Percentiles rank a stretch among this genome's conserved stretches.
Evolutionary conservation across 2,113 vertebrate species (phyloP).

Genomic region (Myxocyprinus asiaticus): DNA sequence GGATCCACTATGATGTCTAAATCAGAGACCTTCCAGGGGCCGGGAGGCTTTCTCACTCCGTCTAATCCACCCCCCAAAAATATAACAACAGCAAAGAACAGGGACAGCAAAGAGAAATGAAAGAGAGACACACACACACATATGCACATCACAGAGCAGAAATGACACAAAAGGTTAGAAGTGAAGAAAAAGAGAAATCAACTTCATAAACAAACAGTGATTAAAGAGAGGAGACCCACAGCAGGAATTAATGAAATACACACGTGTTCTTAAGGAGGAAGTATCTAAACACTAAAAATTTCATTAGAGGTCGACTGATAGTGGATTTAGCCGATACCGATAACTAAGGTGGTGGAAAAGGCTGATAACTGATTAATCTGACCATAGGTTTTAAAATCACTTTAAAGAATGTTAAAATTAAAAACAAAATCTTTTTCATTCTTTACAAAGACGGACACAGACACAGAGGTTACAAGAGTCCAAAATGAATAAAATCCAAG

Average conservation of each 20-base stretch:
- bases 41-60: conserved; percentile 81
- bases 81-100: conserved; percentile 35
- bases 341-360: too few species aligned
- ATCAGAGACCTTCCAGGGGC: conserved; percentile 89
- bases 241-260: not conserved
- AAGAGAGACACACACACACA: not conserved
- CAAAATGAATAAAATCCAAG: too few species aligned
- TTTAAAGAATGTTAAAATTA: too few species aligned
- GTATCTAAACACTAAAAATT: too few species aligned
- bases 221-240: conserved; percentile 7
- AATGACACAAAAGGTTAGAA: conserved; percentile 48
- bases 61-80: conserved; percentile 48
- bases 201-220: conserved; percentile 17
- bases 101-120: conserved; percentile 35
- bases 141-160: conserved; percentile 27
- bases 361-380: too few species aligned
- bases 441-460: too few species aligned
- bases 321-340: too few species aligned
- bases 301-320: too few species aligned
- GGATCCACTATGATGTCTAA: conserved; percentile 88
- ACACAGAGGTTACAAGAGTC: too few species aligned
- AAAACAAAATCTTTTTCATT: too few species aligned
- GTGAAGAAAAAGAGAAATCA: conserved; percentile 22
- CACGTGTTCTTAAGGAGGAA: not conserved
- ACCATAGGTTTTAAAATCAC: too few species aligned